phyloP scores from a whole-genome alignment of 2,113 vertebrate genomes.

The Chloropsis hardwickii region DNA sequence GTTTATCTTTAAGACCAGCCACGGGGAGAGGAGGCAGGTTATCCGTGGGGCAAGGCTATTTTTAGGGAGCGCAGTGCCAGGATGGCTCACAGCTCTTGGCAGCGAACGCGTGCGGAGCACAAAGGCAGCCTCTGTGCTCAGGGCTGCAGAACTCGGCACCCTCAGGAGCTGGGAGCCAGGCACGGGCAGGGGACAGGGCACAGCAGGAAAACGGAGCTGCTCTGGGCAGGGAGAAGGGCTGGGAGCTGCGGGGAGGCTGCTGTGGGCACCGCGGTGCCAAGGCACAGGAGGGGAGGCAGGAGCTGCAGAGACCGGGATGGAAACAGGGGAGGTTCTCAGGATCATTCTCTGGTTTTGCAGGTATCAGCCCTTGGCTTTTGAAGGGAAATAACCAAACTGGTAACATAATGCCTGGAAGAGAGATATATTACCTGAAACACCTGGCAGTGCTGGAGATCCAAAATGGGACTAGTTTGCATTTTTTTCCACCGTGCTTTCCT shows the following conservation, averaged over 20 bases:
- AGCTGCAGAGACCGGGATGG: not conserved
- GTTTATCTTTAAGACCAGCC: not conserved
- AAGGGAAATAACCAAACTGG: not conserved
- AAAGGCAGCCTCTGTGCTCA: slow-evolving; percentile 29
- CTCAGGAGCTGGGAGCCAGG: not conserved
- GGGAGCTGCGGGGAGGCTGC: not conserved
- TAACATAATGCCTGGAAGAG: not conserved
- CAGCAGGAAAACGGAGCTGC: not conserved
- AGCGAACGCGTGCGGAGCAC: not conserved
- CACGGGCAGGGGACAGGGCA: not conserved
- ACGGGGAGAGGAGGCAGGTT: not conserved
- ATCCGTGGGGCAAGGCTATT: slow-evolving; percentile 20
- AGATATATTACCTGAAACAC: not conserved
- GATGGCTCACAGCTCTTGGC: not conserved
- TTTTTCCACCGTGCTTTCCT: not conserved
- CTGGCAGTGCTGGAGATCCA: not conserved
- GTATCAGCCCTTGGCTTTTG: not conserved
- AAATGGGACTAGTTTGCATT: not conserved
- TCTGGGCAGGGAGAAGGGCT: not conserved
- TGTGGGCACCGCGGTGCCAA: fast-evolving
- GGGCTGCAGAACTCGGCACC: not conserved
- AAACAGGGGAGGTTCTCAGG: not conserved
- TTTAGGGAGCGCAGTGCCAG: not conserved
- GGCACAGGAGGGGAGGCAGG: not conserved
- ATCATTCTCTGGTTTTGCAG: not conserved